Evolutionary conservation across 2,113 vertebrate species (phyloP).

Genomic region (Alces alces): DNA sequence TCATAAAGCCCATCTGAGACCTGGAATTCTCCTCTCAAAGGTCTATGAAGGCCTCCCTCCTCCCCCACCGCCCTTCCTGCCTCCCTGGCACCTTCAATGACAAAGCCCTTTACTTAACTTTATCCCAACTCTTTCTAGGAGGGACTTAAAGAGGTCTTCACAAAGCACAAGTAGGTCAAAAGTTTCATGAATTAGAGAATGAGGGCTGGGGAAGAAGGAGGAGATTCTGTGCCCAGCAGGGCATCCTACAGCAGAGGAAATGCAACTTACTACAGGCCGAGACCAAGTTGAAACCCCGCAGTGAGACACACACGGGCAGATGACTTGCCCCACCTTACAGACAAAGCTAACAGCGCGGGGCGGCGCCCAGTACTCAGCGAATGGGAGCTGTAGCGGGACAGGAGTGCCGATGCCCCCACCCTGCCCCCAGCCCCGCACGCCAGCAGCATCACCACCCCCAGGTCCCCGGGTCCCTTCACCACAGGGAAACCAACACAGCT

Average conservation of each 20-base stretch:
- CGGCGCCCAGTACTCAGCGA: rapidly evolving
- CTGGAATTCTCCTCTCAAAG: not conserved
- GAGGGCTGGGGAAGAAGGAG: not conserved
- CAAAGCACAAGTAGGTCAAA: not conserved
- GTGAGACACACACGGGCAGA: not conserved
- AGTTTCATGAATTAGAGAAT: not conserved
- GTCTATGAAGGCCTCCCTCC: not conserved
- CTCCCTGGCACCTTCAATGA: not conserved
- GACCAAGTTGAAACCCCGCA: too few species aligned
- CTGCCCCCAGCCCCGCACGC: not conserved
- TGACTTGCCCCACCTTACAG: not conserved
- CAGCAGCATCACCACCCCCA: not conserved
- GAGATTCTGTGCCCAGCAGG: not conserved
- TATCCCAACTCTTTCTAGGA: not conserved
- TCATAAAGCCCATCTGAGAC: not conserved
- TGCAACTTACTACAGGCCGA: not conserved
- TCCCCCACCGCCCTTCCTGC: not conserved
- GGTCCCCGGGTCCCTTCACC: not conserved
- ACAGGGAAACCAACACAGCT: not conserved
- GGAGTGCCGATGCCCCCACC: too few species aligned
- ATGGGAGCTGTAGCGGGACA: not conserved
- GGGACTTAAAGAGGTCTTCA: not conserved
- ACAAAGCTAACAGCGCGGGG: not conserved
- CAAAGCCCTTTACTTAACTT: not conserved
- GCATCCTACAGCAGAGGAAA: not conserved